Percentiles rank a stretch among this genome's conserved stretches.
Conservation (phyloP, 2,888 invertebrate species). For the Diarsia rubi region DNA sequence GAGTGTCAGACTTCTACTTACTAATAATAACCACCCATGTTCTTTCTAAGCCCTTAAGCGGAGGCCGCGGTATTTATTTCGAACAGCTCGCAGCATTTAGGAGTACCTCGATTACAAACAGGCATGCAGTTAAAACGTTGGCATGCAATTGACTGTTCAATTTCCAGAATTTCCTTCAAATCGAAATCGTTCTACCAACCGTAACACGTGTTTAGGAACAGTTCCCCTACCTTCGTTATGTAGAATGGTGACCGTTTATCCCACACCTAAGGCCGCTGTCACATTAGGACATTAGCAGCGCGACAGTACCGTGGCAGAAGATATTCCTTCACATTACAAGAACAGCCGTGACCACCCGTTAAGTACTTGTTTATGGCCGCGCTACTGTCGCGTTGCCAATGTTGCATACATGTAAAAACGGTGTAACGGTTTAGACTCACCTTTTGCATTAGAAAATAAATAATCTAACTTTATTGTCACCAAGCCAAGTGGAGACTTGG, state of each 20-base stretch:
- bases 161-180: not conserved
- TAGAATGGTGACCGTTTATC: not conserved
- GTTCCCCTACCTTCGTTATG: not conserved
- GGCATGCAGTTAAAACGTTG: not conserved
- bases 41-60: too few species aligned
- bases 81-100: too few species aligned
- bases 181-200: not conserved
- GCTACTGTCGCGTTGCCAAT: too few species aligned
- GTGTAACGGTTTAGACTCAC: not conserved
- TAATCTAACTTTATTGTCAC: not conserved
- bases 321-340: too few species aligned
- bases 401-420: too few species aligned
- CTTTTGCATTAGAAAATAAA: not conserved
- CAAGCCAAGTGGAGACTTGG: not conserved
- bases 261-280: not conserved
- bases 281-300: too few species aligned
- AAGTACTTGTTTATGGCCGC: too few species aligned
- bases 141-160: not conserved
- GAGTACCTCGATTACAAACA: not conserved
- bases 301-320: too few species aligned
- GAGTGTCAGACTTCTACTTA: too few species aligned
- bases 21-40: too few species aligned
- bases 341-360: too few species aligned
- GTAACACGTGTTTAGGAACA: not conserved
- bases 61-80: too few species aligned